phyloP scores from a whole-genome alignment of 2,888 invertebrate species.

The Spilosoma lubricipeda region DNA sequence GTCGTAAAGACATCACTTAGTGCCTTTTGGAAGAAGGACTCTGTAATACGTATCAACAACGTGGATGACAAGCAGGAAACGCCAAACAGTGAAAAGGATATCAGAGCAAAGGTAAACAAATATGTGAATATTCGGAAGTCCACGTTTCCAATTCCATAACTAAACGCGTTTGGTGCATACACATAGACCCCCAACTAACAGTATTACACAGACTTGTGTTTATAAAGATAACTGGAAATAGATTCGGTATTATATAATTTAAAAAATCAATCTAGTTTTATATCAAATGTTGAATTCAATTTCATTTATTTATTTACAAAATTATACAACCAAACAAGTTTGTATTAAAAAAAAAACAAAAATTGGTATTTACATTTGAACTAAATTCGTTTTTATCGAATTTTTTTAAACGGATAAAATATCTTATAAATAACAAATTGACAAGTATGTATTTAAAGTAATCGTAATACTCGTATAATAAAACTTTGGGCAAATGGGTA shows the following conservation, averaged over 20 bases:
- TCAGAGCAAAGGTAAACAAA: conserved; percentile 88
- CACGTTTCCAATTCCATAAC: conserved; percentile 76
- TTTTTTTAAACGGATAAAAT: neutral
- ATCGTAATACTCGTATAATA: neutral
- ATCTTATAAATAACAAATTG: neutral
- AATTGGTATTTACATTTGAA: neutral
- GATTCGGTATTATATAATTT: conserved; percentile 30
- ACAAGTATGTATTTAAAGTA: neutral
- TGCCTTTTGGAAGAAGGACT: conserved; percentile 90
- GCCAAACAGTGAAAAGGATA: conserved; percentile 89
- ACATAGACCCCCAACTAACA: conserved; percentile 25
- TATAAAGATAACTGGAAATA: conserved; percentile 33
- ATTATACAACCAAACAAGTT: conserved; percentile 53
- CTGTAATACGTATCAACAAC: conserved; percentile 90
- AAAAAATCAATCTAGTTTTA: conserved; percentile 34
- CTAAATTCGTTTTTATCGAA: neutral
- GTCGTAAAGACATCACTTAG: conserved; percentile 87
- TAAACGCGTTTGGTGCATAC: conserved; percentile 29
- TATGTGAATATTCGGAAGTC: conserved; percentile 46
- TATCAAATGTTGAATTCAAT: conserved; percentile 27
- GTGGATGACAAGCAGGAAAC: conserved; percentile 90
- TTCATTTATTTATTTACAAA: conserved; percentile 42
- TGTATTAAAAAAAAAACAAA: conserved; percentile 26
- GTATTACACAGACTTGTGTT: conserved; percentile 21
- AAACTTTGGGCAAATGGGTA: neutral